phyloP scores from a whole-genome alignment of 2,113 vertebrate species.

The Tyrannus savana region DNA sequence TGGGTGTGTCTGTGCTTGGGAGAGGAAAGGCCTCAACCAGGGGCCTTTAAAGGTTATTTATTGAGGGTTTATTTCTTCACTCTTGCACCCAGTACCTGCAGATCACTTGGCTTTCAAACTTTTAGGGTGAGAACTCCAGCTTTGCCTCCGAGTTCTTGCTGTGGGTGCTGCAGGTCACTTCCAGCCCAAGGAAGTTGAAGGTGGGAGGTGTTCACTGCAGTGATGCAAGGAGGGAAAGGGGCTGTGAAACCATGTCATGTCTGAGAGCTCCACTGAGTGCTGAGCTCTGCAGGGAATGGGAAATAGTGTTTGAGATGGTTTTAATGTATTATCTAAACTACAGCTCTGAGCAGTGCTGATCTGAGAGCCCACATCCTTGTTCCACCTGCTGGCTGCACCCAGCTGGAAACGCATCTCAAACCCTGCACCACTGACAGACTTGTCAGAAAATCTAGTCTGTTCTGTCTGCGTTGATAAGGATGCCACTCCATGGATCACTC shows the following conservation, averaged over 20 bases:
- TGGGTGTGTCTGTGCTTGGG: rapidly evolving
- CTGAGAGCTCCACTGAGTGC: not conserved
- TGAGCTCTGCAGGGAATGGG: not conserved
- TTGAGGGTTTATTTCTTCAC: rapidly evolving
- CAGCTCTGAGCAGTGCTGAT: not conserved
- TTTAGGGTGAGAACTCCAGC: not conserved
- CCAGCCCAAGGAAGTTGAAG: rapidly evolving
- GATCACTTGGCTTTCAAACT: rapidly evolving
- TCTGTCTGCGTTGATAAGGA: constrained; percentile 52
- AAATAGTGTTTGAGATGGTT: not conserved
- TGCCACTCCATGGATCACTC: constrained; percentile 45
- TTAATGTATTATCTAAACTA: not conserved
- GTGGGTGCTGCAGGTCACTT: not conserved
- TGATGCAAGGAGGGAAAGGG: not conserved
- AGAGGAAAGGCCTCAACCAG: not conserved
- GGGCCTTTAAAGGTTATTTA: not conserved
- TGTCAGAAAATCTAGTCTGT: constrained; percentile 23
- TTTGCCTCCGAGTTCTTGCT: not conserved
- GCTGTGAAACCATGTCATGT: not conserved
- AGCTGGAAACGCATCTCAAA: not conserved
- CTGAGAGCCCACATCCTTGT: not conserved
- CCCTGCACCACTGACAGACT: constrained; percentile 6
- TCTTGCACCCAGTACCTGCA: rapidly evolving
- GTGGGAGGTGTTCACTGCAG: rapidly evolving
- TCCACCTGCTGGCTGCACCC: not conserved